phyloP scores from a whole-genome alignment of 2,888 invertebrate genomes.

The Eumerus sabulonum region DNA sequence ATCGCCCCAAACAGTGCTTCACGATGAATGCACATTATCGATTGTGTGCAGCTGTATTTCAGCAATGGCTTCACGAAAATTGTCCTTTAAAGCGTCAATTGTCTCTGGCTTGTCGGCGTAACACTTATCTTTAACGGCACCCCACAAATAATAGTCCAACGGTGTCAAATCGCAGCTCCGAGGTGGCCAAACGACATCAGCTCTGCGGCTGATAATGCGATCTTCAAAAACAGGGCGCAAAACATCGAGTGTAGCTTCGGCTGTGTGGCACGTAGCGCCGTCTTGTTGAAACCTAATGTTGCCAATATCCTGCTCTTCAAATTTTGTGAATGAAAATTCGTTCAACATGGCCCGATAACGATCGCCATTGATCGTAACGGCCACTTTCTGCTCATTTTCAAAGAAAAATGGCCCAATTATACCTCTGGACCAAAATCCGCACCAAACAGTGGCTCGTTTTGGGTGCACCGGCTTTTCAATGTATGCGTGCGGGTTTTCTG shows the following conservation, averaged over 20 bases:
- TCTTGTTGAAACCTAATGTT: slow-evolving; percentile 28
- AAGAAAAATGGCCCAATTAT: slow-evolving; percentile 5
- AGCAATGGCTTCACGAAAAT: too few relatives aligned
- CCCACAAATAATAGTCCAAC: slow-evolving; percentile 4
- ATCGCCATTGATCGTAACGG: slow-evolving; percentile 3
- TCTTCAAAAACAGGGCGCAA: slow-evolving; percentile 5
- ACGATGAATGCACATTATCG: too few relatives aligned
- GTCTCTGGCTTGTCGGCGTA: slow-evolving; percentile 6
- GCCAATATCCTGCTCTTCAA: slow-evolving; percentile 13
- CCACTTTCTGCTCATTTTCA: not conserved
- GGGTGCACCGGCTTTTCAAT: slow-evolving; percentile 6
- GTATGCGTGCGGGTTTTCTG: slow-evolving; percentile 6
- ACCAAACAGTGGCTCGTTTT: slow-evolving; percentile 6
- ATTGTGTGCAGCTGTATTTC: too few relatives aligned
- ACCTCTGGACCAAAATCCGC: slow-evolving; percentile 5
- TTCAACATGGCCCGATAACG: slow-evolving; percentile 6
- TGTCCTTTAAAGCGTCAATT: slow-evolving; percentile 4
- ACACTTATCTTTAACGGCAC: slow-evolving; percentile 2
- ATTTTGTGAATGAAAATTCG: slow-evolving; percentile 2
- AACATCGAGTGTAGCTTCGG: slow-evolving; percentile 14
- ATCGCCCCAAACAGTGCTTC: too few relatives aligned
- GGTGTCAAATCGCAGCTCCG: slow-evolving; percentile 6
- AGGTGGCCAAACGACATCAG: slow-evolving; percentile 6
- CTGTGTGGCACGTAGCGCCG: slow-evolving; percentile 38
- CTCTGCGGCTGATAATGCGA: slow-evolving; percentile 6